These are phyloP conservation scores for Procambarus virginalis DNA, from an alignment of 1,140 invertebrate genomes.

Conservation along the genomic window DNA sequence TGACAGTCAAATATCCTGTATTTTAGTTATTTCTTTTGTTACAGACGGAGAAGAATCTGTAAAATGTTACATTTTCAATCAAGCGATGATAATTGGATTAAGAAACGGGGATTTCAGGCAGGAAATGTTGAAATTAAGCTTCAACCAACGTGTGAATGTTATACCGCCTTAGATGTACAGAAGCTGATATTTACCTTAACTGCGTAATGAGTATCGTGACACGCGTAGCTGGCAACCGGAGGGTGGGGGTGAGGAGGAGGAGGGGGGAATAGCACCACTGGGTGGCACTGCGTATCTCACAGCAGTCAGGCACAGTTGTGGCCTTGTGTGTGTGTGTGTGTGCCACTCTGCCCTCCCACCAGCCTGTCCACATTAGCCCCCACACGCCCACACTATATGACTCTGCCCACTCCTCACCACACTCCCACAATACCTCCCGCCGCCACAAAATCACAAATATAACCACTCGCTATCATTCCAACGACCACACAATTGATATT, in stretches of 20 bases:
- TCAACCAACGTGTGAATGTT: too few relatives aligned
- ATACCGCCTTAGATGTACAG: not conserved
- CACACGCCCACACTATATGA: not conserved
- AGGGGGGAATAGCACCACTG: not conserved
- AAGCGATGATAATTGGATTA: not conserved
- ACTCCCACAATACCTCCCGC: not conserved
- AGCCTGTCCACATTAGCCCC: not conserved
- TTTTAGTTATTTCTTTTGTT: not conserved
- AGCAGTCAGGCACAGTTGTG: slow-evolving; percentile 16
- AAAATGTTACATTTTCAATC: not conserved
- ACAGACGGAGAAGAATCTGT: not conserved
- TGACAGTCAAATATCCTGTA: not conserved
- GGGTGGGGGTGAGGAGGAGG: not conserved
- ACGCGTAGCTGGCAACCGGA: not conserved
- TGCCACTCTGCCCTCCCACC: not conserved
- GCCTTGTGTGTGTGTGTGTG: not conserved
- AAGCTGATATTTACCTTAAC: not conserved
- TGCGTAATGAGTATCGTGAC: not conserved
- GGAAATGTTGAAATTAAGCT: too few relatives aligned
- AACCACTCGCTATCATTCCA: not conserved
- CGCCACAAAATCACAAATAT: not conserved
- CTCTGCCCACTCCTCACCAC: not conserved
- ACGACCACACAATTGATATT: not conserved
- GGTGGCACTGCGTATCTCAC: slow-evolving; percentile 16
- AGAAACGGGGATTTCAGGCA: not conserved